Conservation (phyloP, 2,888 invertebrate species). For the Steinernema scapterisci region DNA sequence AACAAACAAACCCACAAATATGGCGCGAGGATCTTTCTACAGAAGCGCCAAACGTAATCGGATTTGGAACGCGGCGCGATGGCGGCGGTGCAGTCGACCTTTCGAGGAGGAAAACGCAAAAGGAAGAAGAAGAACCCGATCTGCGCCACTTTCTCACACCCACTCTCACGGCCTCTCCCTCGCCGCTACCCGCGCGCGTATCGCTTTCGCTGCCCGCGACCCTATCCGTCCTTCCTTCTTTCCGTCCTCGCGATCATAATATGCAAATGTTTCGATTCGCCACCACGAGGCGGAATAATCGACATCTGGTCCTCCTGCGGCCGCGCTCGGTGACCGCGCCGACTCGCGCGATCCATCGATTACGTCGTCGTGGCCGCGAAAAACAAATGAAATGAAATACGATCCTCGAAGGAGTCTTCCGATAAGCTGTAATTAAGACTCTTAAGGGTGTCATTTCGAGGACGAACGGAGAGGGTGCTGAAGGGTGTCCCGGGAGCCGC, state of each 20-base stretch:
- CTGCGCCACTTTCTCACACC: conserved; percentile 27
- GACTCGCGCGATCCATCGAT: conserved; percentile 24
- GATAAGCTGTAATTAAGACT: conserved; percentile 27
- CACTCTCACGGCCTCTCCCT: background rate
- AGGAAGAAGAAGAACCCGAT: background rate
- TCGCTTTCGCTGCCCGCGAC: background rate
- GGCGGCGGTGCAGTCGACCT: conserved; percentile 10
- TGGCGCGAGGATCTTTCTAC: background rate
- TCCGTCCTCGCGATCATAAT: background rate
- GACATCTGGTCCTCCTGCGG: conserved; percentile 15
- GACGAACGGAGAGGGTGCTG: background rate
- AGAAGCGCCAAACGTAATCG: conserved; percentile 23
- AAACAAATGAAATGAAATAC: conserved; percentile 29
- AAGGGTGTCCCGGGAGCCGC: background rate
- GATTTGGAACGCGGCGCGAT: conserved; percentile 20
- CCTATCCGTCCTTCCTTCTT: background rate
- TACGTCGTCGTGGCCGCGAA: conserved; percentile 16
- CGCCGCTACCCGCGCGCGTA: conserved; percentile 16
- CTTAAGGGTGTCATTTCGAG: background rate
- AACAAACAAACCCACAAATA: background rate
- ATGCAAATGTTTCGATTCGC: conserved; percentile 25
- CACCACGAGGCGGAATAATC: conserved; percentile 1
- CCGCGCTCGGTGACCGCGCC: background rate
- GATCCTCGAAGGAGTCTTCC: conserved; percentile 21
- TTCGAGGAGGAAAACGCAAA: background rate